Evolutionary conservation across 2,888 invertebrate species (phyloP).

Genomic region (Uloborus plumipes): DNA sequence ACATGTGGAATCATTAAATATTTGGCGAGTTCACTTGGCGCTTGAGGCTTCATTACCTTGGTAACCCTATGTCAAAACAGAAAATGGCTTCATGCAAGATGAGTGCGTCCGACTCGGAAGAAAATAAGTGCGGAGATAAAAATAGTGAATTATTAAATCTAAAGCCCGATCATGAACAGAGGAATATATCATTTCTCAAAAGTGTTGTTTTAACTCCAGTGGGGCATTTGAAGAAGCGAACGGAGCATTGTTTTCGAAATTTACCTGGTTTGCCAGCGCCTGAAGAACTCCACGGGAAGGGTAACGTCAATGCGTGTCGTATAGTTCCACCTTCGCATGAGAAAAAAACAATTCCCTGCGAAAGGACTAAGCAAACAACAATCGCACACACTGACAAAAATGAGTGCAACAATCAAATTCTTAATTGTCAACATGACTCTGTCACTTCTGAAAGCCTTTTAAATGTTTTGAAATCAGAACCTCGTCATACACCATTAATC

Average conservation of each 20-base stretch:
- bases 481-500: constrained; percentile 46
- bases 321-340: constrained; percentile 47
- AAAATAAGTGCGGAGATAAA: constrained; percentile 60
- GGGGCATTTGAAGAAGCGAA: constrained; percentile 61
- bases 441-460: constrained; percentile 26
- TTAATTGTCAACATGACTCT: constrained; percentile 23
- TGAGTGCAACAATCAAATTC: background rate
- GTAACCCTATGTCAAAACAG: constrained; percentile 63
- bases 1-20: background rate
- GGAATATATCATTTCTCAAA: constrained; percentile 39
- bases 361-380: constrained; percentile 21
- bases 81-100: constrained; percentile 61
- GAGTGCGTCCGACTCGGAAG: constrained; percentile 51
- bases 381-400: constrained; percentile 19
- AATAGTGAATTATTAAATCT: constrained; percentile 43
- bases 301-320: constrained; percentile 57
- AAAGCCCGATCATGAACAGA: constrained; percentile 44
- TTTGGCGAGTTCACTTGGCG: constrained; percentile 49
- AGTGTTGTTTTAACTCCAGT: constrained; percentile 51
- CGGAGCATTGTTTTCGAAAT: constrained; percentile 65
- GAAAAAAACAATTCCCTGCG: constrained; percentile 20
- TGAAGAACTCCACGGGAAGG: constrained; percentile 53
- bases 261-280: constrained; percentile 65
- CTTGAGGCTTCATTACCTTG: constrained; percentile 33
- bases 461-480: constrained; percentile 21